phyloP scores from a whole-genome alignment of 2,113 vertebrate species.

The Butastur rufipennis region DNA sequence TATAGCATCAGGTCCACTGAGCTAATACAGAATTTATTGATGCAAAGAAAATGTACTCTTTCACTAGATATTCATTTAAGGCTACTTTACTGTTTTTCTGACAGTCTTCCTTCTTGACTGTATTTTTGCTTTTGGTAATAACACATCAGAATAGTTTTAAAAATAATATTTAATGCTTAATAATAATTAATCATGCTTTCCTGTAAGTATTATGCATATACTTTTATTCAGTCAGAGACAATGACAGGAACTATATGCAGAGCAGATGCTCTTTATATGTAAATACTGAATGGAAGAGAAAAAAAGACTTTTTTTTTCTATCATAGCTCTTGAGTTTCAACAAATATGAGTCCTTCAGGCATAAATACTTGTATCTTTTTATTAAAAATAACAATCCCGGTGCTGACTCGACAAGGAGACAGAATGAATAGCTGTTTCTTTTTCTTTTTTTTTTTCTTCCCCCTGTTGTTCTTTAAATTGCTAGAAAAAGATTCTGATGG shows the following conservation, averaged over 20 bases:
- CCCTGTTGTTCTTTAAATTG: not conserved
- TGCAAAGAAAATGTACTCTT: not conserved
- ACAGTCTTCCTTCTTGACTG: not conserved
- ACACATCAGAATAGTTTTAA: not conserved
- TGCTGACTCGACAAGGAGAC: not conserved
- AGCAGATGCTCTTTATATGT: not conserved
- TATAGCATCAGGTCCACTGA: not conserved
- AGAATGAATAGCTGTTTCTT: not conserved
- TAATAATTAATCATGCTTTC: not conserved
- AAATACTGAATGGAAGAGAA: not conserved
- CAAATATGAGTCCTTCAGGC: not conserved
- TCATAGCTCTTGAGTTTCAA: not conserved
- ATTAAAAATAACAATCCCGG: not conserved
- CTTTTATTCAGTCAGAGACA: not conserved
- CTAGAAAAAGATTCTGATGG: not conserved
- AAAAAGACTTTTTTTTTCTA: not conserved
- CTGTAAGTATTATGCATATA: not conserved
- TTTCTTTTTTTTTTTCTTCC: not conserved
- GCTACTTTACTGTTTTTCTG: not conserved
- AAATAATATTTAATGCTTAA: not conserved
- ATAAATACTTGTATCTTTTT: not conserved
- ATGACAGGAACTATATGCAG: not conserved
- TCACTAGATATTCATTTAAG: not conserved
- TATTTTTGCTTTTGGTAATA: not conserved
- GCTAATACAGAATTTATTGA: not conserved